Evolutionary conservation across 2,888 invertebrate genomes (phyloP).

Genomic region (Mythimna lalbum): DNA sequence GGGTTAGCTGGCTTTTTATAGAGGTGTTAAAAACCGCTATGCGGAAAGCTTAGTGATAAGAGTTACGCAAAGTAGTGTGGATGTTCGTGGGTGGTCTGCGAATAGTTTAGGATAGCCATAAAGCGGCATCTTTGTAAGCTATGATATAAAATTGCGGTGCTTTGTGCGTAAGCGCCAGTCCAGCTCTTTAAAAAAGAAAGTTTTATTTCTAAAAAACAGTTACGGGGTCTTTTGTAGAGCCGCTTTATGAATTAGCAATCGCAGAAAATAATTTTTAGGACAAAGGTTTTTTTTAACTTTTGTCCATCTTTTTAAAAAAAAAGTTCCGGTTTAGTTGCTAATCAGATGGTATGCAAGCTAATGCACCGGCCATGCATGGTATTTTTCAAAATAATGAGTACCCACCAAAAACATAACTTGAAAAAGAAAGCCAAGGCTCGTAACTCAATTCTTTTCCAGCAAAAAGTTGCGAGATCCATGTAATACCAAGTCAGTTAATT

Average conservation of each 20-base stretch:
- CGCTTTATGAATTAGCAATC: conserved; percentile 66
- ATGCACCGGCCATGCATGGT: not conserved
- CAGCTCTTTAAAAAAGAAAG: conserved; percentile 77
- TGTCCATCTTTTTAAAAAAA: conserved; percentile 1
- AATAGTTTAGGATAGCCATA: conserved; percentile 75
- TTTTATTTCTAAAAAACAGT: conserved; percentile 84
- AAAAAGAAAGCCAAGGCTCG: too few species aligned
- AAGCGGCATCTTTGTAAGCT: conserved; percentile 78
- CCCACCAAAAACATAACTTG: not conserved
- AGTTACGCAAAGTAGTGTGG: conserved; percentile 77
- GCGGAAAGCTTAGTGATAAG: conserved; percentile 74
- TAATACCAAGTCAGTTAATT: too few species aligned
- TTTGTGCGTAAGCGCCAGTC: conserved; percentile 79
- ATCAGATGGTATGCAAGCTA: not conserved
- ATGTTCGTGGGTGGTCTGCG: conserved; percentile 78
- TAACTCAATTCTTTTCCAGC: too few species aligned
- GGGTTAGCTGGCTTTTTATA: conserved; percentile 60
- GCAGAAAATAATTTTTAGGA: conserved; percentile 61
- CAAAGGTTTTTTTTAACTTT: conserved; percentile 31
- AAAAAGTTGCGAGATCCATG: too few species aligned
- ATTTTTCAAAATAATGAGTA: conserved; percentile 9
- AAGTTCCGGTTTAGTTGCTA: not conserved
- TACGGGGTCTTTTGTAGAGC: conserved; percentile 69
- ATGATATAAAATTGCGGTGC: conserved; percentile 85
- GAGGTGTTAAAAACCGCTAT: conserved; percentile 70